These are phyloP conservation scores for Paguma larvata DNA, from an alignment of 2,797 vertebrate genomes.

Conservation along the genomic window DNA sequence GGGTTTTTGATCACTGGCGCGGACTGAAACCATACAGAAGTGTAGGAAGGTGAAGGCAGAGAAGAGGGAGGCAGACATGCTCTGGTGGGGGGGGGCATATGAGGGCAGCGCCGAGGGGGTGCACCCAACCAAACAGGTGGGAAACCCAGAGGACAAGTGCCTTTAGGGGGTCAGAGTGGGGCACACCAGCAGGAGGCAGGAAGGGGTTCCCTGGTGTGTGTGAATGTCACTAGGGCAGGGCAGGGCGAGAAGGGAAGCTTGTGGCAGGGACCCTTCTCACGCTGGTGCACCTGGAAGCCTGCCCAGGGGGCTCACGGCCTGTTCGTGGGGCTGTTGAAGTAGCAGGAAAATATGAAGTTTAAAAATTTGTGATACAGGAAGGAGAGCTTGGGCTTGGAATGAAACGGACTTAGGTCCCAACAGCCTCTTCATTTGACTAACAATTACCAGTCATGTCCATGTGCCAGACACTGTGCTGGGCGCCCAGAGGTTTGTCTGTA, in stretches of 20 bases:
- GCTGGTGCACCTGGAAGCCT: background rate
- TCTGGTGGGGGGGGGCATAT: fast-evolving
- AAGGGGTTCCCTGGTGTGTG: background rate
- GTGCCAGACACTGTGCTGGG: too few relatives aligned
- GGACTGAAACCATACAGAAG: background rate
- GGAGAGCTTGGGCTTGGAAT: background rate
- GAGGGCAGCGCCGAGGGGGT: background rate
- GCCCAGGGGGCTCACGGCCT: background rate
- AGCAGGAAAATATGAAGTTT: background rate
- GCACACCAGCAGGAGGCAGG: background rate
- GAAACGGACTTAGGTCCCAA: background rate
- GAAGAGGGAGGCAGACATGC: background rate
- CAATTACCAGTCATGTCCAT: background rate
- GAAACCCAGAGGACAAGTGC: background rate
- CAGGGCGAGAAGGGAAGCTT: background rate
- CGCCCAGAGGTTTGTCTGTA: background rate
- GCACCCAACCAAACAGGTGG: background rate
- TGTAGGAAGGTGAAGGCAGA: background rate
- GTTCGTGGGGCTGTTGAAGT: background rate
- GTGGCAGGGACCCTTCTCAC: background rate
- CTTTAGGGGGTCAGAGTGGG: background rate
- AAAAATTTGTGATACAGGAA: background rate
- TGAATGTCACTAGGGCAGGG: background rate
- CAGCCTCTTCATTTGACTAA: background rate
- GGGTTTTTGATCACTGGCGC: background rate